Evolutionary conservation across 2,797 vertebrate species (phyloP).

Genomic region (Muscicapa striata): DNA sequence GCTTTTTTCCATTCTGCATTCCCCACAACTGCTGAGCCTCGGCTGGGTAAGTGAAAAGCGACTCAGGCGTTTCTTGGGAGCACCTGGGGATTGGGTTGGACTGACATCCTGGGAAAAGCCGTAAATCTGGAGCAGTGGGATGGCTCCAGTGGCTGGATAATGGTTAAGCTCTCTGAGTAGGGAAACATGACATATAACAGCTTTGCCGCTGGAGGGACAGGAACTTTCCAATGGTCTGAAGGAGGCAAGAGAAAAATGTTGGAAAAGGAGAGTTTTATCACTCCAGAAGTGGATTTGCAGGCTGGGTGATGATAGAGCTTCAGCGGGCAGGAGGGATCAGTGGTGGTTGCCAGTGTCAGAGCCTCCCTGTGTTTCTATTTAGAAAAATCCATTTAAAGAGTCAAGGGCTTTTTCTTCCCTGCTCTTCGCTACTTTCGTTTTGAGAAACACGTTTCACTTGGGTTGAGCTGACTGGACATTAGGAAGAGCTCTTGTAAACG

Average conservation of each 20-base stretch:
- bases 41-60: conserved; percentile 77
- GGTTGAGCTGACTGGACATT: conserved; percentile 57
- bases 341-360: background rate
- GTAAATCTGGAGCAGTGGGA: background rate
- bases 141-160: background rate
- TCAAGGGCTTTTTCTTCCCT: background rate
- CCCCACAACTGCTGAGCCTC: conserved; percentile 61
- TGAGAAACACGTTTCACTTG: conserved; percentile 33
- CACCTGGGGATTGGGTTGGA: background rate
- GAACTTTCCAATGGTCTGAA: conserved; percentile 9
- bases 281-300: background rate
- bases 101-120: background rate
- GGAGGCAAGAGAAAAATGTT: conserved; percentile 8
- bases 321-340: background rate
- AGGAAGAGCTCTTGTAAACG: conserved; percentile 68
- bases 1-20: conserved; percentile 72
- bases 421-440: background rate
- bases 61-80: conserved; percentile 12
- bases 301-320: background rate
- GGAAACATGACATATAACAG: background rate
- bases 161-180: background rate
- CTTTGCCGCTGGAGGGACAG: conserved; percentile 19
- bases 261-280: conserved; percentile 2
- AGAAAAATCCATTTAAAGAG: background rate
- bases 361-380: background rate